Evolutionary conservation across 2,797 vertebrate genomes (phyloP).

Genomic region (Gobio occitaniae): DNA sequence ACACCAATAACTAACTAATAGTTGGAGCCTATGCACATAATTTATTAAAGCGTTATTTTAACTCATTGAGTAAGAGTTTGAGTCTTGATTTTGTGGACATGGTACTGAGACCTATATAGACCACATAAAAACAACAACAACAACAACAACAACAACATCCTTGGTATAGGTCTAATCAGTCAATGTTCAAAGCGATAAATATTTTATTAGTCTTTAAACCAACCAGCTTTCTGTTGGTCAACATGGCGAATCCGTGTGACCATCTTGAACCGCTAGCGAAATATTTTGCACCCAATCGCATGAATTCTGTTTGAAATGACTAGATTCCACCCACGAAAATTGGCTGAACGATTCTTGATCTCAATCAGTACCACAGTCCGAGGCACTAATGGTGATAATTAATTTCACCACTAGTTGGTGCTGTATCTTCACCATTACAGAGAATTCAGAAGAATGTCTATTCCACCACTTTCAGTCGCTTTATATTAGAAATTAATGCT

Average conservation of each 20-base stretch:
- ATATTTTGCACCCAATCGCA: background rate
- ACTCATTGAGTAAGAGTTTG: background rate
- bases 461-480: background rate
- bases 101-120: background rate
- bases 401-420: background rate
- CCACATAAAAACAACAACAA: background rate
- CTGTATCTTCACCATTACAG: background rate
- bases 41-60: background rate
- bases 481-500: background rate
- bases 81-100: background rate
- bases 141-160: background rate
- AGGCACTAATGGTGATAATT: background rate
- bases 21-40: background rate
- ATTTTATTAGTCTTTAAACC: background rate
- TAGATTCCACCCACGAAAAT: background rate
- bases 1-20: constrained; percentile 15
- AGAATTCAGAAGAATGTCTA: background rate
- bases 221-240: background rate
- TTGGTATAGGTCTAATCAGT: background rate
- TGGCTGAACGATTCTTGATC: background rate
- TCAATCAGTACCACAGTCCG: background rate
- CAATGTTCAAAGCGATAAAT: background rate
- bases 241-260: background rate
- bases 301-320: background rate
- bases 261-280: background rate